Evolutionary conservation across 2,888 invertebrate genomes (phyloP), one percentile per base, ranked within the genome.

Genomic region (Caenorhabditis zanzibari): DNA sequence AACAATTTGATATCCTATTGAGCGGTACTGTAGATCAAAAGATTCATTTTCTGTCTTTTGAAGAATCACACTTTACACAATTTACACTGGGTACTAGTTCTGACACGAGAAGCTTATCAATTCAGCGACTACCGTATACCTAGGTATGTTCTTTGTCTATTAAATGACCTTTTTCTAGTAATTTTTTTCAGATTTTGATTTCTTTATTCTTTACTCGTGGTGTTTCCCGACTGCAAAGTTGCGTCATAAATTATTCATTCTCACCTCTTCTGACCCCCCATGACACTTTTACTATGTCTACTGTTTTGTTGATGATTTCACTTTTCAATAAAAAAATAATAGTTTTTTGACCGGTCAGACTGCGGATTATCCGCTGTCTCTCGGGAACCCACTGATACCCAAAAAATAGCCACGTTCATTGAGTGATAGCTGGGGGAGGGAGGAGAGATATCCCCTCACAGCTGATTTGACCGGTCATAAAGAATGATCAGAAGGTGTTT

Each of bases 391-490:
- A 32, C 22, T 59, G 19, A 19, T 10, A 38, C 38, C 32, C 44
- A 44, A 72, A 64, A 22, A 54, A 72, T 10, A 2, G 9, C 22
- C 32, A 41, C 41, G 47, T 68, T 75, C 56, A 54, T 28, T 56
- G 26, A 52, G 26, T 32, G 54, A 68, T 38, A 41, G 54, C 54
- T 22, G 19, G 44, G 5, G 19, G 19, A n/a, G 22, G 28, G 22
- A 26, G 54, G 47, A 72, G 19, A 44, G 22, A 72, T 44, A 44
- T 38, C 19, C 19, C 32, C 2, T 38, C 28, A 74, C 68, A 77
- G 77, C 77, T 77, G 77, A 76, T 68, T 75, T 47, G 75, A 76
- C 76, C 76, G 76, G 76, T 63, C 63, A 63, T 44, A 28, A 63
- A 24, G 44, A 28, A n/a, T 24, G 63, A 63, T 63, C 63, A 63